Evolutionary conservation across 1,140 invertebrate species (phyloP).

Genomic region (Heliothis subflexa): DNA sequence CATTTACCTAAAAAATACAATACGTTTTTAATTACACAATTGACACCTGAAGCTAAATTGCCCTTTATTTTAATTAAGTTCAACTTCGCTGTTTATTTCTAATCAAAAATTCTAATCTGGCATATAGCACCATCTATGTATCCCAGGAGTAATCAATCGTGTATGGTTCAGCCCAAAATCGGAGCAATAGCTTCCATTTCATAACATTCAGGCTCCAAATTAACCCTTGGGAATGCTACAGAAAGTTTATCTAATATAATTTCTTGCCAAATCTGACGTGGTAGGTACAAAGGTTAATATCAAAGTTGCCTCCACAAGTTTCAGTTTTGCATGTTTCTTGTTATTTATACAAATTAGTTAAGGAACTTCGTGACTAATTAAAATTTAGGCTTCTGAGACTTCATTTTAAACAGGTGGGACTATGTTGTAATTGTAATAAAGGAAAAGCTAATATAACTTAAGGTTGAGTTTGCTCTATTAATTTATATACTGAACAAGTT

Average conservation of each 20-base stretch:
- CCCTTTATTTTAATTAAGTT: conserved; percentile 42
- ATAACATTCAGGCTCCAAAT: conserved; percentile 7
- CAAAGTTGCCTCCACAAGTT: conserved; percentile 7
- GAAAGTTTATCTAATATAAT: neutral
- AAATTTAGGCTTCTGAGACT: neutral
- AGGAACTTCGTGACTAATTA: conserved; percentile 10
- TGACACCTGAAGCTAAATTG: conserved; percentile 25
- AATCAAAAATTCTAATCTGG: conserved; percentile 52
- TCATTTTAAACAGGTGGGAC: neutral
- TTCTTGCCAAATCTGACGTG: conserved; percentile 10
- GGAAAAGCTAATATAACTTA: too few species aligned
- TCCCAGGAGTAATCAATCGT: conserved; percentile 49
- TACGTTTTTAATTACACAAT: conserved; percentile 25
- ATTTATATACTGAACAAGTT: too few species aligned
- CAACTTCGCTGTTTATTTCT: conserved; percentile 30
- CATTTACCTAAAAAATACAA: neutral
- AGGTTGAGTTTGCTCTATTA: too few species aligned
- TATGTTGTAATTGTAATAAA: too few species aligned
- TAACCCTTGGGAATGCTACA: conserved; percentile 10
- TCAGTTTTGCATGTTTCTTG: conserved; percentile 37
- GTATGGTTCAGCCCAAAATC: conserved; percentile 34
- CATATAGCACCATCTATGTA: conserved; percentile 28
- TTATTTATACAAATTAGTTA: conserved; percentile 42
- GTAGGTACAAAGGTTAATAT: conserved; percentile 14
- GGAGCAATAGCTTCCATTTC: conserved; percentile 8